A percentile compares a stretch with the other conserved stretches of the same genome.
phyloP scores from a whole-genome alignment of 2,888 invertebrate genomes.

The Nephrotoma guestfalica region DNA sequence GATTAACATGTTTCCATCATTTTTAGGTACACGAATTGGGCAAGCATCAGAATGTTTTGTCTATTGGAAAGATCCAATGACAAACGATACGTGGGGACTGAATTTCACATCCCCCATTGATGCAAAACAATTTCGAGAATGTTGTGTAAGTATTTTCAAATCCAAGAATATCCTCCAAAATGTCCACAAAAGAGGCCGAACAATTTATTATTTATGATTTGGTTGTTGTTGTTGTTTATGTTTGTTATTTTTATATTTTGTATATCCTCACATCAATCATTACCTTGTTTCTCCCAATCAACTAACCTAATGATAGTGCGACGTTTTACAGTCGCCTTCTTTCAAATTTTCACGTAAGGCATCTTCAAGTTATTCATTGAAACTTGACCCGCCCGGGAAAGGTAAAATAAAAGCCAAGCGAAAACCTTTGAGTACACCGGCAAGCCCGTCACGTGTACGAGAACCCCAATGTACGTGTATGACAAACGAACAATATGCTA shows the following conservation, averaged over 20 bases:
- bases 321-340: slow-evolving; percentile 82
- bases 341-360: slow-evolving; percentile 97
- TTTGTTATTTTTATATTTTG: not conserved
- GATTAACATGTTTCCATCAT: not conserved
- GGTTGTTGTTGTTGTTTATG: not conserved
- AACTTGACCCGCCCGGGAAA: slow-evolving; percentile 79
- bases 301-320: slow-evolving; percentile 41
- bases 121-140: slow-evolving; percentile 92
- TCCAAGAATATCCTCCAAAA: slow-evolving; percentile 13
- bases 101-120: slow-evolving; percentile 97
- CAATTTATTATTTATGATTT: not conserved
- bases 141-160: slow-evolving; percentile 66
- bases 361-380: slow-evolving; percentile 90
- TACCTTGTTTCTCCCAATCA: slow-evolving; percentile 30
- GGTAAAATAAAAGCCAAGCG: slow-evolving; percentile 77
- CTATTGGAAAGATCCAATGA: slow-evolving; percentile 96
- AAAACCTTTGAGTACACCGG: slow-evolving; percentile 85
- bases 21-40: slow-evolving; percentile 83
- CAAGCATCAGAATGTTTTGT: slow-evolving; percentile 98
- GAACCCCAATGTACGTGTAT: slow-evolving; percentile 92
- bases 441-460: slow-evolving; percentile 69
- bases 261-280: slow-evolving; percentile 1
- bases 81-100: slow-evolving; percentile 94
- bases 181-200: not conserved
- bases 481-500: slow-evolving; percentile 83